Conservation (phyloP, 2,113 vertebrate genomes). For the Hypanus sabinus region DNA sequence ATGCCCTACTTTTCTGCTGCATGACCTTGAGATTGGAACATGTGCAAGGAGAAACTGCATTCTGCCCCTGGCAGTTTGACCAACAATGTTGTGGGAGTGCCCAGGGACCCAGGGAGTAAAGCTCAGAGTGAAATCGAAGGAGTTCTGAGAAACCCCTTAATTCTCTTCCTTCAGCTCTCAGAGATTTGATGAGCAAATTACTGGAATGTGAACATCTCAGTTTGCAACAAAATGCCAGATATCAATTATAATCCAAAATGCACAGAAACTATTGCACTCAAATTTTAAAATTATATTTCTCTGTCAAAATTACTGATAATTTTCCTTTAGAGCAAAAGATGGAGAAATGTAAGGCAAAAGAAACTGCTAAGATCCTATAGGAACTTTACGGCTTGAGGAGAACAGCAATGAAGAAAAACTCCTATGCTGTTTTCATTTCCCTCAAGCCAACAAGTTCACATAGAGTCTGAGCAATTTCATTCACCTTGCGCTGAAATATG, state of each 20-base stretch:
- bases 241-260: neutral
- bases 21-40: neutral
- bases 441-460: too few relatives aligned
- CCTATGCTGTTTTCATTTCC: too few relatives aligned
- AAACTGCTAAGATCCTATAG: too few relatives aligned
- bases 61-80: neutral
- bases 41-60: neutral
- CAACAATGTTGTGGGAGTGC: neutral
- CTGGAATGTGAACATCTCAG: neutral
- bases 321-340: neutral
- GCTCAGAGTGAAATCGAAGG: neutral
- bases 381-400: neutral
- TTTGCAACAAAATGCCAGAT: neutral
- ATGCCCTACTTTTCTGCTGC: too few relatives aligned
- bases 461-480: too few relatives aligned
- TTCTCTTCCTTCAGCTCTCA: neutral
- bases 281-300: neutral
- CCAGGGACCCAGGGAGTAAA: neutral
- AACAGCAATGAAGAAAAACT: too few relatives aligned
- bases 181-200: neutral
- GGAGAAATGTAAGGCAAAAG: neutral
- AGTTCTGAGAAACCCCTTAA: neutral
- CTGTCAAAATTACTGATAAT: neutral
- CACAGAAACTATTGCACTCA: neutral
- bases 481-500: too few relatives aligned